Base-by-base conservation (phyloP, 2,113 vertebrate genomes). In the Physeter macrocephalus region DNA sequence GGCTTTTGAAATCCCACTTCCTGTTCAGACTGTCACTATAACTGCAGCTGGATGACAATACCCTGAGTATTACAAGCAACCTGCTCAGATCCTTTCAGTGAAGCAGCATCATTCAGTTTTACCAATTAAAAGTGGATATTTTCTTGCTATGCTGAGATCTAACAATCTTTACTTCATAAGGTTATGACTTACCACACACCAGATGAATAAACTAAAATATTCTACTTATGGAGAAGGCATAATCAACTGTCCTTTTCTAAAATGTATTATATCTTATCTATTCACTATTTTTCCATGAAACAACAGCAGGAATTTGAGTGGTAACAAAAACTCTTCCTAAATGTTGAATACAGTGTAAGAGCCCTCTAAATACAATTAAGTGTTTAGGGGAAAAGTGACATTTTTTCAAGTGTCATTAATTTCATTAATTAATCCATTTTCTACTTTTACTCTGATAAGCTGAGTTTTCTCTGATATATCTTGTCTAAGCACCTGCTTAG, bases 1-100 rank as follows among this genome's bases (percentile, higher is more conserved):
- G 57, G 31, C 23, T 96, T 97, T 89, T 86, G 91, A 93, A 52
- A 88, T 72, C 41, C 90, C 49, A 66, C 17, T 94, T 95, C 52
- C n/a, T 88, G 46, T 96, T 94, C 82, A 54, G 12, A 83, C 9
- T 87, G 83, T 96, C 67, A n/a, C 41, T 29, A 0, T 10, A 25
- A 25, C 66, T 94, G 52, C 43, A 88, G 43, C 94, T 95, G 78
- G 86, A 75, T 75, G 29, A 77, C 86, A 93, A 54, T 74, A 72
- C 59, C 82, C 67, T 75, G n/a, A 54, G 25, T 72, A 15, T 74
- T 75, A 31, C 0, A 20, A 86, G 61, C 80, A 96, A 72, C 34
- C 88, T 82, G 27, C 27, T 46, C 21, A 36, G 18, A 77, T 84
- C 13, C 41, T 31, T 34, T 92, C 41, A 36, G 43, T 21, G 64